Conservation (phyloP, 2,888 invertebrate species). For the Agapostemon virescens region DNA sequence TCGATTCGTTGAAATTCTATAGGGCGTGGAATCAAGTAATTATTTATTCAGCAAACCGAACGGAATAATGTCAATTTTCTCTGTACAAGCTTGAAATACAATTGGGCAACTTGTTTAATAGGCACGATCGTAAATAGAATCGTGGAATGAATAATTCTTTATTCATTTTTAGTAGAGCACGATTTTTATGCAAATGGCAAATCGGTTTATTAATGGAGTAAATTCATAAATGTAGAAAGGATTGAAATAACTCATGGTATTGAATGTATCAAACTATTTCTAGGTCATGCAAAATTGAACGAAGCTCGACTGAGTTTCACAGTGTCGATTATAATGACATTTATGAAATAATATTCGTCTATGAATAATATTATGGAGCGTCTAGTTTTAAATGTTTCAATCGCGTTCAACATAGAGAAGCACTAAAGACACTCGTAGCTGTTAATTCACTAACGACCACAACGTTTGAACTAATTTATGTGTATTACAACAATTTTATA, state of each 20-base stretch:
- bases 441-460: too few relatives aligned
- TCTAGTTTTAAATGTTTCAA: neutral
- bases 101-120: neutral
- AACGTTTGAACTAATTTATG: too few relatives aligned
- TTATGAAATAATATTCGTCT: neutral
- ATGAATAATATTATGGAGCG: neutral
- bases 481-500: too few relatives aligned
- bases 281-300: too few relatives aligned
- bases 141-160: neutral
- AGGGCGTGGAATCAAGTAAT: neutral
- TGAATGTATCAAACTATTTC: too few relatives aligned
- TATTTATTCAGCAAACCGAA: neutral
- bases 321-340: too few relatives aligned
- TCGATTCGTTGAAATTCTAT: neutral
- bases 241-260: too few relatives aligned
- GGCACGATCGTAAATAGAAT: neutral
- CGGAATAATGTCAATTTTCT: neutral
- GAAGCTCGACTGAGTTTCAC: too few relatives aligned
- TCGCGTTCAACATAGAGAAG: neutral
- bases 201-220: neutral
- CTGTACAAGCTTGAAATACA: neutral
- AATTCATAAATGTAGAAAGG: neutral
- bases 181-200: neutral
- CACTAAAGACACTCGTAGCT: neutral
- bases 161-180: neutral